These are phyloP conservation scores for Lynx canadensis DNA, from an alignment of 2,113 vertebrate genomes.

Conservation along the genomic window DNA sequence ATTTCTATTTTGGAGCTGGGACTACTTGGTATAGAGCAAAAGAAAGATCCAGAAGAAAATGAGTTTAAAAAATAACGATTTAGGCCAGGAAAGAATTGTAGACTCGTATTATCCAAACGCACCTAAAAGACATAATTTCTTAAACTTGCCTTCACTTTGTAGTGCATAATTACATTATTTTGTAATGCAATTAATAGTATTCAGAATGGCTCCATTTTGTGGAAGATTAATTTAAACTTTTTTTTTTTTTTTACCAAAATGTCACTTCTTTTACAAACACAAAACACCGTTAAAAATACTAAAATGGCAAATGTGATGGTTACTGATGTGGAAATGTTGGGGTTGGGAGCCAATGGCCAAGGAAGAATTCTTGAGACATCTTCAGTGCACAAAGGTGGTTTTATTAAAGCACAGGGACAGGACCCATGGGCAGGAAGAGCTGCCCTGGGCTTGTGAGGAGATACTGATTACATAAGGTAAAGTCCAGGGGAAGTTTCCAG, in stretches of 20 bases:
- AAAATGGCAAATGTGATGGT: constrained; percentile 16
- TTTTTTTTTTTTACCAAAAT: neutral
- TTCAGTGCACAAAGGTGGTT: too few relatives aligned
- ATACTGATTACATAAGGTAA: too few relatives aligned
- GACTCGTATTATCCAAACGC: constrained; percentile 11
- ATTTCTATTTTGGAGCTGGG: constrained; percentile 12
- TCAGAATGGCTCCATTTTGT: constrained; percentile 20
- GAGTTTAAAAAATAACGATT: neutral
- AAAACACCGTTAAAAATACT: neutral
- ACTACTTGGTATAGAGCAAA: neutral
- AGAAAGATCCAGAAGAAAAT: neutral
- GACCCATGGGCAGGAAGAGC: too few relatives aligned
- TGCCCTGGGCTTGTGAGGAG: too few relatives aligned
- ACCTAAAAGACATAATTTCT: neutral
- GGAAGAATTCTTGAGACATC: too few relatives aligned
- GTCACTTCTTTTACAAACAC: neutral
- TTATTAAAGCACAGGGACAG: too few relatives aligned
- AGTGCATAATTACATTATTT: constrained; percentile 5
- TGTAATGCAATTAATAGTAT: constrained; percentile 13
- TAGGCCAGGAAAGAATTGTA: neutral
- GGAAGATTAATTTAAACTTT: neutral
- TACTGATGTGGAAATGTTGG: too few relatives aligned
- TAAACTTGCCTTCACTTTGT: neutral
- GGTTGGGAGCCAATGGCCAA: too few relatives aligned
- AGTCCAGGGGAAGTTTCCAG: too few relatives aligned